Conservation (phyloP, 2,797 vertebrate genomes). For the Gila robusta region DNA sequence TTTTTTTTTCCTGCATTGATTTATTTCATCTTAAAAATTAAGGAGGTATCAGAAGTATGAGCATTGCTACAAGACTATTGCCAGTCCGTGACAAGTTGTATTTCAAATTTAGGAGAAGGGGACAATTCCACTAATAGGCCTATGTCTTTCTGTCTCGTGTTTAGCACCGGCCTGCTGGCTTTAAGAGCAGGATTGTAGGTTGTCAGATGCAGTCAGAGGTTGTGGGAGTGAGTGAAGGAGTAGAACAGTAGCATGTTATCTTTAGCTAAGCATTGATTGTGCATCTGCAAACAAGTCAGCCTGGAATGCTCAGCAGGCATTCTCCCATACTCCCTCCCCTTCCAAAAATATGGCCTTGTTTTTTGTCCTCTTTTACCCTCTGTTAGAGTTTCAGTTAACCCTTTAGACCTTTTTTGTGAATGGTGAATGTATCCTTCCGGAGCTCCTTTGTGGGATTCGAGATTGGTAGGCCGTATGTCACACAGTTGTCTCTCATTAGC, state of each 20-base stretch:
- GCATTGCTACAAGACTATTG: background rate
- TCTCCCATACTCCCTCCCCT: background rate
- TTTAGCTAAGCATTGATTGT: conserved; percentile 26
- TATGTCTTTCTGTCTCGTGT: background rate
- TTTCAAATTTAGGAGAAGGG: background rate
- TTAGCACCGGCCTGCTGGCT: background rate
- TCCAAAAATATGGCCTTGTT: background rate
- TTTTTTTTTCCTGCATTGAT: background rate
- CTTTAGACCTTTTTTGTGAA: background rate
- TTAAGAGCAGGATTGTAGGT: conserved; percentile 44
- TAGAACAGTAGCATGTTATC: conserved; percentile 28
- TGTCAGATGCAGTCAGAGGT: conserved; percentile 12
- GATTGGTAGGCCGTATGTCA: background rate
- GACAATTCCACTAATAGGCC: background rate
- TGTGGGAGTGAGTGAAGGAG: conserved; percentile 21
- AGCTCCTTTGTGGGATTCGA: background rate
- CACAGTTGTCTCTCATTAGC: background rate
- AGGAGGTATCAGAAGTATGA: background rate
- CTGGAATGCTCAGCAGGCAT: conserved; percentile 32
- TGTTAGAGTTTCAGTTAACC: background rate
- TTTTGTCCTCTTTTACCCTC: background rate
- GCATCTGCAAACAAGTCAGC: conserved; percentile 29
- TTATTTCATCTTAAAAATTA: background rate
- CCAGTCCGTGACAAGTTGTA: background rate
- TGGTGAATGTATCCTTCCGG: background rate